These are phyloP conservation scores for Benitochromis conjunctus DNA, from an alignment of 2,113 vertebrate genomes.

Conservation along the genomic window DNA sequence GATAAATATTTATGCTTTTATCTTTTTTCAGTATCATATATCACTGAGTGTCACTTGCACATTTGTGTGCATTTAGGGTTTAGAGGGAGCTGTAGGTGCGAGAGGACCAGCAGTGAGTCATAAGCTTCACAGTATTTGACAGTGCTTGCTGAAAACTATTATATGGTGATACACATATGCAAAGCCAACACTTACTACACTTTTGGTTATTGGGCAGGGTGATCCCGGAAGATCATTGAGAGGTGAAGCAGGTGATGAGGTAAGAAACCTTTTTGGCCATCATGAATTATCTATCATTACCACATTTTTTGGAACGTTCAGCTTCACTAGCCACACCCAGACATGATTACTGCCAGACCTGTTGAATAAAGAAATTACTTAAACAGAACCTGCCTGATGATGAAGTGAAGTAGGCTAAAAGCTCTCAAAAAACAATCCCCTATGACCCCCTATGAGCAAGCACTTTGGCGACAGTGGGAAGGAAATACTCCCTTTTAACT, in stretches of 20 bases:
- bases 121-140: neutral
- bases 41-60: neutral
- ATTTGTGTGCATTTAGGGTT: conserved; percentile 22
- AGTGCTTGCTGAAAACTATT: neutral
- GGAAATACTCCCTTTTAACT: neutral
- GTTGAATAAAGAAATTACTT: neutral
- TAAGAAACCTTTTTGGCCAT: conserved; percentile 9
- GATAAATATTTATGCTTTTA: neutral
- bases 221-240: conserved; percentile 33
- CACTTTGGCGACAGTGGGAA: neutral
- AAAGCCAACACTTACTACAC: neutral
- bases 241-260: conserved; percentile 46
- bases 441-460: neutral
- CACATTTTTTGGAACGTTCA: neutral
- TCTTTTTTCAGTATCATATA: neutral
- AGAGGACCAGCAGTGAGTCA: conserved; percentile 53
- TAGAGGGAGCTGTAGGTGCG: neutral
- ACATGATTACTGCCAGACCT: neutral
- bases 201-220: conserved; percentile 27
- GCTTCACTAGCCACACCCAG: neutral
- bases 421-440: rapidly evolving
- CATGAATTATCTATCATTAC: neutral
- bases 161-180: neutral
- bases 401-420: neutral
- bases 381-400: neutral